Evolutionary conservation across 2,113 vertebrate species (phyloP), one percentile per base, ranked within the genome.

Genomic region (Clupea harengus): DNA sequence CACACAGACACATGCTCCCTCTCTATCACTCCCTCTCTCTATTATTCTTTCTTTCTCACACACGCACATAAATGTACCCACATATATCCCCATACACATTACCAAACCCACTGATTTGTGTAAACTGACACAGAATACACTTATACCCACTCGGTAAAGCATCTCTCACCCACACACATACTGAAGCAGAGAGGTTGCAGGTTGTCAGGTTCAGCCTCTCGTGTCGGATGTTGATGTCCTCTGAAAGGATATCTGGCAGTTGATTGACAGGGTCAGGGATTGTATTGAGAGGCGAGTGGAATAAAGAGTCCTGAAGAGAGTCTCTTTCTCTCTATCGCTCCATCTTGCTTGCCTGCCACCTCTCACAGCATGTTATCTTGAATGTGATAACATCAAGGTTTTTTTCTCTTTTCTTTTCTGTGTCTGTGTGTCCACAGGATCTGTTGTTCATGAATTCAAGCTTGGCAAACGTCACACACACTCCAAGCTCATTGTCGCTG

Each of bases 391-490:
- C 52, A 20, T 18, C 52, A 54, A 17, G 15, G 52, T 54, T 54
- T 17, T 18, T 54, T 15, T 10, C 22, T n/a, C 3, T 54, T 4
- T 15, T 10, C n/a, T 18, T 57, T 22, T 50, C 25, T 83, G 54
- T 64, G 83, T 49, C 45, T 47, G 45, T 47, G 20, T 46, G 4
- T 72, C 13, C 49, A 22, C 83, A 49, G 72, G 83, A 18, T 39
- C 84, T 89, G 67, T 84, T 90, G 83, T 85, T 32, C 9, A 5
- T 88, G 88, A 88, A 85, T 83, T 88, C 87, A 88, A 82, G 13
- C 25, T 44, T 88, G 84, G 82, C 85, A 81, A 39, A 82, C 75
- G 84, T 15, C 45, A 87, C 87, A 28, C 87, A 54, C 52, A 0
- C 22, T 87, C 82, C 72, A 78, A 39, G 6, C 15, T 17, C 72